Conservation (phyloP, 2,113 vertebrate genomes). For the Pseudorasbora parva region DNA sequence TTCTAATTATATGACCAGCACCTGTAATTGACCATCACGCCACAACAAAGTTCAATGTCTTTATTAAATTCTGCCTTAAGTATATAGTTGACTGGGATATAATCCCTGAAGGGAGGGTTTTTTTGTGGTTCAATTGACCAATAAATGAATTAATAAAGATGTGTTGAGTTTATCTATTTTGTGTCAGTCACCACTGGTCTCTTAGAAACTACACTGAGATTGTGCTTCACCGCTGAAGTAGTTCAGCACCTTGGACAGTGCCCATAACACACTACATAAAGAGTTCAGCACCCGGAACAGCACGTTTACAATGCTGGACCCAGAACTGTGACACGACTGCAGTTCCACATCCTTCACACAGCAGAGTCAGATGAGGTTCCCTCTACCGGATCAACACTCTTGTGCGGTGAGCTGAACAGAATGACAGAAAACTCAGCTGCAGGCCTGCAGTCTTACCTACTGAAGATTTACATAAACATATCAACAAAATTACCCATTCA, state of each 20-base stretch:
- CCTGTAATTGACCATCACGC: too few relatives aligned
- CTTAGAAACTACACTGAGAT: neutral
- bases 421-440: neutral
- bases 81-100: too few relatives aligned
- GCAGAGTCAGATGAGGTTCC: neutral
- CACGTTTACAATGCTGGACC: neutral
- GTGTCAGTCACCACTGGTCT: neutral
- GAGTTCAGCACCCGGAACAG: slow-evolving; percentile 21
- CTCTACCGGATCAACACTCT: neutral
- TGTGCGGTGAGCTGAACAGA: neutral
- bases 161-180: neutral
- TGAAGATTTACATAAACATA: neutral
- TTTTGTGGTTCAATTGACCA: neutral
- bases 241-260: slow-evolving; percentile 51
- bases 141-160: neutral
- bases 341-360: slow-evolving; percentile 13
- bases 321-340: slow-evolving; percentile 3
- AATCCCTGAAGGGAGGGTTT: too few relatives aligned
- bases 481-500: neutral
- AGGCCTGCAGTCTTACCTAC: neutral
- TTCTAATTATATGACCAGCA: too few relatives aligned
- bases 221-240: neutral
- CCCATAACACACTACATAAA: neutral
- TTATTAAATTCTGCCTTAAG: too few relatives aligned
- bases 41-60: too few relatives aligned